Conservation (phyloP, 2,797 vertebrate species). For the Pseudomugil tenellus region DNA sequence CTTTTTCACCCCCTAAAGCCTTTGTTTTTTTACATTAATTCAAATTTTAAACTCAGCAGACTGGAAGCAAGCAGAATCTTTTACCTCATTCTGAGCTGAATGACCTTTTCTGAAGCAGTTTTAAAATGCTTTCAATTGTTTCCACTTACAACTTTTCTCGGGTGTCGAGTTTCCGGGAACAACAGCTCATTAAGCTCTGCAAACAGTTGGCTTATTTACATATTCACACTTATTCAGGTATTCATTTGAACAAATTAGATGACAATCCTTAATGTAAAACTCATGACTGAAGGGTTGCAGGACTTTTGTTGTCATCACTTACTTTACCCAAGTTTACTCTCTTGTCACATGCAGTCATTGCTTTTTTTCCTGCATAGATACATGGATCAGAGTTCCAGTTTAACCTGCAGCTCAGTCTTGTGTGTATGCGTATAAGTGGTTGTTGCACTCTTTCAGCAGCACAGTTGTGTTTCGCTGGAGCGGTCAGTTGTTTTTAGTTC, state of each 20-base stretch:
- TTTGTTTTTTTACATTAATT: neutral
- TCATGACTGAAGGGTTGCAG: no score
- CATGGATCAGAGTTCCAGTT: no score
- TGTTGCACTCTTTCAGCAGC: neutral
- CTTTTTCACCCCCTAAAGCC: neutral
- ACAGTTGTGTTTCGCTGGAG: conserved; percentile 14
- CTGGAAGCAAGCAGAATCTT: neutral
- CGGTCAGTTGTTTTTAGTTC: neutral
- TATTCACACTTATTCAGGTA: neutral
- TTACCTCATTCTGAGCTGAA: neutral
- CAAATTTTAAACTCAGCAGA: neutral
- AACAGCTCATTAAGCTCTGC: neutral
- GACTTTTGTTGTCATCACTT: no score
- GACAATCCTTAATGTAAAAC: no score
- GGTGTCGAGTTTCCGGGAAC: neutral
- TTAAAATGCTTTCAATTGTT: neutral
- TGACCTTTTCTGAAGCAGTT: neutral
- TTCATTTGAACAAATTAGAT: neutral
- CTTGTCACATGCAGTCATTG: neutral
- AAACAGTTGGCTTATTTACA: neutral
- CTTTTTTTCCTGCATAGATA: neutral
- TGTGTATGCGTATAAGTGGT: neutral
- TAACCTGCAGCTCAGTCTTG: neutral
- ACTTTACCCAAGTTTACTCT: no score
- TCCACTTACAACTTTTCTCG: neutral